phyloP scores from a whole-genome alignment of 2,113 vertebrate genomes.

The Arvicanthis niloticus region DNA sequence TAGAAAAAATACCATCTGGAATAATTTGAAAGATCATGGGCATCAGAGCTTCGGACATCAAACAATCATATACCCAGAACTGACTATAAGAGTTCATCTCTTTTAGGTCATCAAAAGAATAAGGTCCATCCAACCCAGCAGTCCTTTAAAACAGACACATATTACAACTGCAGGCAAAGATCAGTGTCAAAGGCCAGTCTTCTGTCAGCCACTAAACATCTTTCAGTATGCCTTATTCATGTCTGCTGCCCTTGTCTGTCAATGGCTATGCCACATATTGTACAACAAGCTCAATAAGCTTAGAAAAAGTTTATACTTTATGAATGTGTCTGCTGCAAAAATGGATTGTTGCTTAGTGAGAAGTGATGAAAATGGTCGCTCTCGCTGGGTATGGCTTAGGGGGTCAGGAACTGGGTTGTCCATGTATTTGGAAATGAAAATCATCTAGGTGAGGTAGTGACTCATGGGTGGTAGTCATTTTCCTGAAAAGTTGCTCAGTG shows the following conservation, averaged over 20 bases:
- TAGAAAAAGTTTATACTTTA: neutral
- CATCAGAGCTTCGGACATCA: neutral
- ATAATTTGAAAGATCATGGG: neutral
- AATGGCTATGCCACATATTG: neutral
- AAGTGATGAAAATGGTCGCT: neutral
- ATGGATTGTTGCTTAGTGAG: neutral
- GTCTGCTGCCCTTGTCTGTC: neutral
- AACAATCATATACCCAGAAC: neutral
- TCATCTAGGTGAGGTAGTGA: neutral
- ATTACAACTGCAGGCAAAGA: neutral
- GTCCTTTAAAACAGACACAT: neutral
- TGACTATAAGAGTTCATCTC: neutral
- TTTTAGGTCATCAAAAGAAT: neutral
- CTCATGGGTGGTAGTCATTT: neutral
- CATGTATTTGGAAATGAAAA: neutral
- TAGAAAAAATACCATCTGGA: neutral
- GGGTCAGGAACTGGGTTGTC: neutral
- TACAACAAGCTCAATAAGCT: neutral
- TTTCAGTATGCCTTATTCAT: neutral
- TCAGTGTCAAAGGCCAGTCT: neutral
- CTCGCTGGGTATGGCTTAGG: neutral
- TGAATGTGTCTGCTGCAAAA: neutral
- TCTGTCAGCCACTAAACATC: neutral
- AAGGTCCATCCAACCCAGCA: neutral
- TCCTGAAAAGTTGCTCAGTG: neutral